Evolutionary conservation across 1,140 invertebrate genomes (phyloP), one percentile per base, ranked within the genome.

Genomic region (Hyposmocoma kahamanoa): DNA sequence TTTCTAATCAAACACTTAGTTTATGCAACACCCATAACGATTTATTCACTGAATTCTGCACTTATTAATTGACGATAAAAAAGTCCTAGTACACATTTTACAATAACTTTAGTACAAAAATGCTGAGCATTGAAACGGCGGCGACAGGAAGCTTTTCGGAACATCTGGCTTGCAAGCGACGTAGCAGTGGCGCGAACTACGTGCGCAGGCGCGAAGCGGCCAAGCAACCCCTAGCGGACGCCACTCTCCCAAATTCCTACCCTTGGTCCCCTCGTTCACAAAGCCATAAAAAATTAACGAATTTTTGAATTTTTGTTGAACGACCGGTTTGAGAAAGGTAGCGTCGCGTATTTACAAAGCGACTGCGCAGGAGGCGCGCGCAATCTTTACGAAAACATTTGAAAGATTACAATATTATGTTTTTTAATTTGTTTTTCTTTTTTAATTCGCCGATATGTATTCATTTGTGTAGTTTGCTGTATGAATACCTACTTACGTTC

Each of bases 131-230:
- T 68, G 67, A 67, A 82, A 77, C 76, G 69, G 67, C 76, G 69
- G 67, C 79, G 79, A 82, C 77, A 82, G 74, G 74, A 85, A 84
- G 84, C 83, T 86, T 85, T 85, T 84, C 83, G 78, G 79, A 84
- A 87, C 84, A 87, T 87, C 84, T 86, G 86, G 82, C 77, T 79
- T 75, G 75, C 75, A 80, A 82, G 80, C 80, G 69, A 78, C 77
- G 78, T 84, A 81, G 79, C 82, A 81, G 83, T 84, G 83, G 84
- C 84, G 84, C 84, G 83, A 87, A 86, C 81, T 81, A 78, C 75
- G 76, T 72, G 76, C 84, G 83, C 84, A 83, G 72, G 80, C 84
- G 83, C 84, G 78, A 80, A 74, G 73, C 80, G 68, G 59, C 67
- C 67, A 63, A 67, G 67, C 80, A 81, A 79, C 82, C 79, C 79